Conservation (phyloP, 2,797 vertebrate genomes). For the Nyctibius grandis region DNA sequence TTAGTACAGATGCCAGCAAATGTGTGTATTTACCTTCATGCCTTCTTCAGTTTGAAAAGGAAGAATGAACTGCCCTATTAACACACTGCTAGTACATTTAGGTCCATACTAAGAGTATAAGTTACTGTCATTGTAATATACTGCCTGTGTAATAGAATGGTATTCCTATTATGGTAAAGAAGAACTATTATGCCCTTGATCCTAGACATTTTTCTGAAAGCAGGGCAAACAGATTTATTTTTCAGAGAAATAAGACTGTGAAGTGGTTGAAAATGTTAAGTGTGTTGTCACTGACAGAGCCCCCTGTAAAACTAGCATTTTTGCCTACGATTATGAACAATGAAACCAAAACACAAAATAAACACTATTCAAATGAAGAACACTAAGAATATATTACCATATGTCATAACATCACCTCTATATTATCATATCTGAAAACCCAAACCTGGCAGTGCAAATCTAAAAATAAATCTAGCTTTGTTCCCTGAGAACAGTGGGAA, state of each 20-base stretch:
- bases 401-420: not conserved
- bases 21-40: not conserved
- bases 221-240: not conserved
- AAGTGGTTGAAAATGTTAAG: not conserved
- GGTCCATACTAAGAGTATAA: not conserved
- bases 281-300: not conserved
- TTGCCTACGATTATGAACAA: not conserved
- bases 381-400: not conserved
- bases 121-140: not conserved
- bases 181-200: not conserved
- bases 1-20: not conserved
- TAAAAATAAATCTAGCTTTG: not conserved
- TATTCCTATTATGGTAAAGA: not conserved
- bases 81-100: not conserved
- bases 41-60: not conserved
- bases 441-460: not conserved
- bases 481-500: not conserved
- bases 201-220: not conserved
- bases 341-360: not conserved
- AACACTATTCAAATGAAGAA: not conserved
- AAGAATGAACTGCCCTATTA: not conserved
- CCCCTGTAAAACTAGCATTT: not conserved
- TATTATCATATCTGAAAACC: rapidly evolving
- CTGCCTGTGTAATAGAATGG: not conserved
- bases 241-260: not conserved